Evolutionary conservation across 1,140 invertebrate species (phyloP).

Genomic region (Pollicipes pollicipes): DNA sequence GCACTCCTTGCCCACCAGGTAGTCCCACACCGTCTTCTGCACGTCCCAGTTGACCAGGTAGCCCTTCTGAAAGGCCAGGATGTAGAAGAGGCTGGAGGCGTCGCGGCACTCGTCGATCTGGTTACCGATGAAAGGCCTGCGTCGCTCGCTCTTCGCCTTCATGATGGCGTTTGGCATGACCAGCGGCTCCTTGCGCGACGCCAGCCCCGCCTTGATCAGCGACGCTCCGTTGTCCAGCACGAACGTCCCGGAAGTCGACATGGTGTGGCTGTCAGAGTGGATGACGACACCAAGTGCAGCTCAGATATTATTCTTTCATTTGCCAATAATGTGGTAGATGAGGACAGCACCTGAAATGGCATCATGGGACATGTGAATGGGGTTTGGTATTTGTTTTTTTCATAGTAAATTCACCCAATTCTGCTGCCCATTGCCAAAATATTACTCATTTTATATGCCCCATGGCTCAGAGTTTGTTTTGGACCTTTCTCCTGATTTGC

Average conservation of each 20-base stretch:
- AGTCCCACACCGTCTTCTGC: conserved; percentile 92
- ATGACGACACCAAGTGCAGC: too few relatives aligned
- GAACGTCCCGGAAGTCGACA: background rate
- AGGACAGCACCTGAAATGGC: too few relatives aligned
- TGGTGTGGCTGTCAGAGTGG: background rate
- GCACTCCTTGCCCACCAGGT: conserved; percentile 76
- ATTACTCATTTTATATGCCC: too few relatives aligned
- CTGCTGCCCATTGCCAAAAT: too few relatives aligned
- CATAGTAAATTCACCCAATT: too few relatives aligned
- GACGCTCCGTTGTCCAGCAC: background rate
- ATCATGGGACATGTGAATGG: too few relatives aligned
- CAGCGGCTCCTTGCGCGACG: background rate
- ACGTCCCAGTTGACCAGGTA: conserved; percentile 90
- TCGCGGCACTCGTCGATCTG: conserved; percentile 92
- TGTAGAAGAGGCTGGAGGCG: conserved; percentile 81
- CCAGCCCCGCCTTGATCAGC: background rate
- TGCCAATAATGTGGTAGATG: too few relatives aligned
- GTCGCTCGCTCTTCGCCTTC: conserved; percentile 90
- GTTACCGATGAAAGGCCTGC: conserved; percentile 80
- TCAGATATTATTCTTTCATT: too few relatives aligned
- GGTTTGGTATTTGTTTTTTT: too few relatives aligned
- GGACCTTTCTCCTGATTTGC: too few relatives aligned
- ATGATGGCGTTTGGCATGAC: conserved; percentile 89
- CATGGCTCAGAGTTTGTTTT: too few relatives aligned
- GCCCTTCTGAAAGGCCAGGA: conserved; percentile 85